phyloP scores from a whole-genome alignment of 2,113 vertebrate species.

The Oreochromis spilurus region DNA sequence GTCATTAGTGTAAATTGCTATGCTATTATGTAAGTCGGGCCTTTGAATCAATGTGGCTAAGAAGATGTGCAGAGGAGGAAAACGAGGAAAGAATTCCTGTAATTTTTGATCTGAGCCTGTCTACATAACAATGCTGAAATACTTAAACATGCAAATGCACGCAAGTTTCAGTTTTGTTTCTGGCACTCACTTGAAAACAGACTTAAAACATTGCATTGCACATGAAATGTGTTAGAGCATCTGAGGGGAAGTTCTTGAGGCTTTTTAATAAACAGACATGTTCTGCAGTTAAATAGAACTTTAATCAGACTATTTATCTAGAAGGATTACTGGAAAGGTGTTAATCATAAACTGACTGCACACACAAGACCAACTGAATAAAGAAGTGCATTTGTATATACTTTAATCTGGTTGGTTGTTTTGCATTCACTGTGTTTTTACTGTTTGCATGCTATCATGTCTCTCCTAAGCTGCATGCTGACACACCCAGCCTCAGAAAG shows the following conservation, averaged over 20 bases:
- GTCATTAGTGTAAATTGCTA: neutral
- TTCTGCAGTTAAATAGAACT: neutral
- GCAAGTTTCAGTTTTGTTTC: neutral
- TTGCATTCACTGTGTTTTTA: neutral
- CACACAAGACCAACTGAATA: neutral
- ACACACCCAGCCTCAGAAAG: neutral
- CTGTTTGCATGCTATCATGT: neutral
- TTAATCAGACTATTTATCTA: neutral
- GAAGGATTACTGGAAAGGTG: neutral
- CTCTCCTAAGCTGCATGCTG: neutral
- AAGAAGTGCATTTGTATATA: neutral
- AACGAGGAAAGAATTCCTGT: neutral
- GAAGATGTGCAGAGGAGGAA: neutral
- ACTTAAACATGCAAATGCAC: neutral
- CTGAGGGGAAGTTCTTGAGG: neutral
- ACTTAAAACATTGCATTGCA: neutral
- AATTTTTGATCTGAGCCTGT: neutral
- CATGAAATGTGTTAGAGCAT: neutral
- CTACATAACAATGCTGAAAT: neutral
- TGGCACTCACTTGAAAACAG: neutral
- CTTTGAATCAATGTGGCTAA: neutral
- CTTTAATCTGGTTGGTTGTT: neutral
- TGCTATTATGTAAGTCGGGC: neutral
- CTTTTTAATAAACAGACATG: neutral
- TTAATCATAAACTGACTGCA: neutral